Evolutionary conservation across 2,888 invertebrate genomes (phyloP).

Genomic region (Coenonympha glycerion): DNA sequence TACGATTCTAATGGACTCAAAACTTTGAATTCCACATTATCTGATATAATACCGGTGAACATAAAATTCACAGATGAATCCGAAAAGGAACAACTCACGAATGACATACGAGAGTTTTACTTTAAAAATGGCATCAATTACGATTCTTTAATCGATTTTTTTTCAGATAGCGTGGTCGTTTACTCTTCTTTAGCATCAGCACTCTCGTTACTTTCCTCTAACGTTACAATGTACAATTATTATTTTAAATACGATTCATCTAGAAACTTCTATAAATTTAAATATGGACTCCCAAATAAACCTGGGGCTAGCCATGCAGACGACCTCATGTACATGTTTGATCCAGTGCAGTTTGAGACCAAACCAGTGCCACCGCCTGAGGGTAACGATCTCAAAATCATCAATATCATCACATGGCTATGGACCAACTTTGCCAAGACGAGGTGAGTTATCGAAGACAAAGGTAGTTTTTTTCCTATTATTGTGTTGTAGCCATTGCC

Average conservation of each 20-base stretch:
- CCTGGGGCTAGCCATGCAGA: conserved; percentile 38
- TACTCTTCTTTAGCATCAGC: conserved; percentile 30
- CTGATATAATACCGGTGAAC: conserved; percentile 33
- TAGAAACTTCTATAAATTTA: conserved; percentile 37
- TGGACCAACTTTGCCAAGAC: conserved; percentile 41
- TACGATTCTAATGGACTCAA: conserved; percentile 29
- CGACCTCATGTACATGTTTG: conserved; percentile 37
- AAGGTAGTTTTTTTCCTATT: no score
- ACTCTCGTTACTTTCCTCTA: conserved; percentile 25
- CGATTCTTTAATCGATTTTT: conserved; percentile 35
- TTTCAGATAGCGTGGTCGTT: conserved; percentile 36
- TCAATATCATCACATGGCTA: conserved; percentile 32
- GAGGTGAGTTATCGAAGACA: no score
- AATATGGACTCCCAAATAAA: conserved; percentile 22
- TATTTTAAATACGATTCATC: conserved; percentile 38
- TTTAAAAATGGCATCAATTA: conserved; percentile 30
- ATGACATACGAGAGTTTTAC: conserved; percentile 33
- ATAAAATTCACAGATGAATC: conserved; percentile 27
- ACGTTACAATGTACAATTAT: conserved; percentile 35
- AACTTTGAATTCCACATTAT: conserved; percentile 27
- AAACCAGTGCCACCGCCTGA: conserved; percentile 22
- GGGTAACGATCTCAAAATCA: conserved; percentile 27
- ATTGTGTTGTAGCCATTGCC: no score
- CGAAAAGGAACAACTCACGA: conserved; percentile 27
- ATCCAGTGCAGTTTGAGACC: conserved; percentile 25